Base-by-base conservation (phyloP, 2,797 vertebrate genomes). In the Calcarius lapponicus region DNA sequence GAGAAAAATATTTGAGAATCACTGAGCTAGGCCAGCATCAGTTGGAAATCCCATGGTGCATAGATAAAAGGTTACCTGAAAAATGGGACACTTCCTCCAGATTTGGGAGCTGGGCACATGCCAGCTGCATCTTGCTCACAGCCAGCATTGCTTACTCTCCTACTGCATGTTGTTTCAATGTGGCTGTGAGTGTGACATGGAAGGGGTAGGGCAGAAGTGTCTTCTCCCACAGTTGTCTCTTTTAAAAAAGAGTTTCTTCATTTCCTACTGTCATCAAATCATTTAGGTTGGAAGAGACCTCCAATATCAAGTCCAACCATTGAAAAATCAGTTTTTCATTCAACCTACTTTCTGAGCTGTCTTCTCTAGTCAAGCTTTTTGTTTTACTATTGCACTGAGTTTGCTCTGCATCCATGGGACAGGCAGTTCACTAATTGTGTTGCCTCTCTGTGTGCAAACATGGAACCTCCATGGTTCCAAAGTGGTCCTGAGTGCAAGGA, bases 1-100 rank as follows among this genome's bases (percentile, higher is more conserved):
- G 50, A 89, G 61, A 74, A 93, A 71, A 93, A 88, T 80, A 58
- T 53, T 87, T 64, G 67, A 93, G 83, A 86, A 57, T 34, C 42
- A 26, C 66, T 84, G 50, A 92, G 75, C 53, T 80, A 71, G 81
- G 61, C 58, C 91, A 79, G 19, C 42, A 1, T 91, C 40, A 65
- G n/a, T 31, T 86, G 81, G 78, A 95, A 92, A 65, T 78, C 71
- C 54, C 54, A 40, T 25, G 19, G 48, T 80, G 53, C 32, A 28
- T 0, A 78, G 86, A 80, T 78, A 67, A 90, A 92, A 92, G 25
- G 15, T 64, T 80, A 57, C 72, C 53, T 87, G 54, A 80, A 86
- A 94, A 82, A 40, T 82, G 38, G 48, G 78, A 54, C 38, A 16
- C 29, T 76, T 85, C 21, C 26, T 86, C 40, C 54, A 42, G 34